Base-by-base conservation (phyloP, 2,888 invertebrate species). In the Drosophila tanythrix region DNA sequence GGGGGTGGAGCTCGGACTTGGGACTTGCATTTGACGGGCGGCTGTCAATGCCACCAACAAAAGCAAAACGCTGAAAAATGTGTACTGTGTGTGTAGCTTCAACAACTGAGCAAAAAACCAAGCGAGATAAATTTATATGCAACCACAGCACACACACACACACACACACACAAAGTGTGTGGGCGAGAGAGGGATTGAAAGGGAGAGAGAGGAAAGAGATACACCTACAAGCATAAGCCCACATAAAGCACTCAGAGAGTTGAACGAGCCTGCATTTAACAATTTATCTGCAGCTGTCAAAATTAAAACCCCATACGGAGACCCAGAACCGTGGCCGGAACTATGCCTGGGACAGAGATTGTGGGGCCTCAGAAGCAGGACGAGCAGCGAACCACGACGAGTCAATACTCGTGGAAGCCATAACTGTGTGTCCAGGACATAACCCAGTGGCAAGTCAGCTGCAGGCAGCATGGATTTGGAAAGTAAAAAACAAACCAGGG, bases 211-310 rank as follows among this genome's bases (percentile, higher is more conserved):
- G 35, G 3, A 50, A 29, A 31, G 50, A 56, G 43, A 35, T 69
- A 76, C 82, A 82, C 71, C 81, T 78, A 86, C 83, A 83, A 59
- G 71, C 84, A 68, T 86, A 85, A 85, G 89, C 84, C 82, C 87
- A 87, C 87, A 85, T 89, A 85, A 85, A 85, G 88, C 85, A 85
- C 85, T 85, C 85, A 84, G 84, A 74, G 78, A 77, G 75, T 76
- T 69, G 85, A 71, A 71, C 65, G 79, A 73, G 86, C 88, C 88
- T 86, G 91, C 90, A 91, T 90, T 92, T 92, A 90, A 91, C 91
- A 91, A 92, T 92, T 91, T 91, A 92, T 92, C 92, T 92, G 90
- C 89, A 88, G 91, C 92, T 92, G 92, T 92, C 92, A 92, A 92
- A 92, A 92, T 92, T 90, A 91, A 92, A 92, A 92, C 92, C 91